These are phyloP conservation scores for Salvelinus namaycush DNA, from an alignment of 2,113 vertebrate genomes.

Conservation along the genomic window DNA sequence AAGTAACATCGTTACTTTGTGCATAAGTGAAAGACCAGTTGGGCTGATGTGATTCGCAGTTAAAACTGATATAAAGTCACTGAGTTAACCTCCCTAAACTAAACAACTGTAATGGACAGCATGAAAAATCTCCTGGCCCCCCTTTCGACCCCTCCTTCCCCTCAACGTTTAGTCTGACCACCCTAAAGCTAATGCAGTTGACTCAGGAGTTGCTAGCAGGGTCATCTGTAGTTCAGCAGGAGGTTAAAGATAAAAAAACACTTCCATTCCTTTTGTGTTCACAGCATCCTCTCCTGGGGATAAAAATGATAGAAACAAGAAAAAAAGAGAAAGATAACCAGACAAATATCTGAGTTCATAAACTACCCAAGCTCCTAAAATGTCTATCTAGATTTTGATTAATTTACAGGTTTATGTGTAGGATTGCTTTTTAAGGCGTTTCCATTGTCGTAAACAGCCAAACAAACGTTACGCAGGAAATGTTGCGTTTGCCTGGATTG, in stretches of 20 bases:
- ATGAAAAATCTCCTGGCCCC: slow-evolving; percentile 49
- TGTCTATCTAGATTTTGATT: background rate
- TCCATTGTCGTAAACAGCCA: background rate
- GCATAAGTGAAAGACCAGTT: no score
- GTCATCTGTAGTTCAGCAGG: slow-evolving; percentile 73
- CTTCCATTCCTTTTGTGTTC: slow-evolving; percentile 43
- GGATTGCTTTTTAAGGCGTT: background rate
- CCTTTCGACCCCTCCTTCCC: slow-evolving; percentile 3
- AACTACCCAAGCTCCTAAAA: no score
- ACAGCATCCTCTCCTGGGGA: slow-evolving; percentile 29
- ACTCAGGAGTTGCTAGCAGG: slow-evolving; percentile 55
- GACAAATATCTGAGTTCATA: background rate
- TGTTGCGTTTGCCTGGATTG: background rate
- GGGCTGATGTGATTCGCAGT: no score
- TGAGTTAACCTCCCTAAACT: slow-evolving; percentile 55
- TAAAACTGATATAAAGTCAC: slow-evolving; percentile 47
- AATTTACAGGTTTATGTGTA: background rate
- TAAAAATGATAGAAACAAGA: slow-evolving; percentile 16
- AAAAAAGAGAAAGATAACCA: slow-evolving; percentile 13
- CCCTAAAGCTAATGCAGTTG: slow-evolving; percentile 74
- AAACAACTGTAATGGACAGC: slow-evolving; percentile 74
- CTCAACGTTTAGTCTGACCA: slow-evolving; percentile 54
- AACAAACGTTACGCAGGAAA: no score
- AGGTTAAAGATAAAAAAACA: slow-evolving; percentile 66
- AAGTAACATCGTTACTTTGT: no score